Evolutionary conservation across 1,140 invertebrate species (phyloP).

Genomic region (Aradophagus sp.): DNA sequence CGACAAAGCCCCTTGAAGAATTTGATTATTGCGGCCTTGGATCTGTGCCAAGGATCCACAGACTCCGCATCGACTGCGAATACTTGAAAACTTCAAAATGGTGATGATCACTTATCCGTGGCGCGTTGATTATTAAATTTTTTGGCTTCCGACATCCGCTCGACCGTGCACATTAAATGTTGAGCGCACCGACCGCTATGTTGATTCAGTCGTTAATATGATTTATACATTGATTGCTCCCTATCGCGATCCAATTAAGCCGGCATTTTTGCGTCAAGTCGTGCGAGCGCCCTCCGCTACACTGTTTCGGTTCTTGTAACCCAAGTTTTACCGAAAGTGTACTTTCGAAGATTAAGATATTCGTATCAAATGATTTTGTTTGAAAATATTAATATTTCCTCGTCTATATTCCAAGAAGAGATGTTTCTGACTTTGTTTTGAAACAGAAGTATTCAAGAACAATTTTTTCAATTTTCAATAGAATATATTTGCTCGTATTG

Average conservation of each 20-base stretch:
- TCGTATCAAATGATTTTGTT: no score
- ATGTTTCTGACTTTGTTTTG: no score
- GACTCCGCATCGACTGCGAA: conserved; percentile 48
- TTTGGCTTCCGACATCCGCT: conserved; percentile 31
- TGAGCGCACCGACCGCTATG: conserved; percentile 10
- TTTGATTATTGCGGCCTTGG: conserved; percentile 67
- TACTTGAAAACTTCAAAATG: conserved; percentile 62
- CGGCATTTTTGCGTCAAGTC: conserved; percentile 4
- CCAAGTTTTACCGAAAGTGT: no score
- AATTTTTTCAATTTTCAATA: no score
- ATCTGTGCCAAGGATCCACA: conserved; percentile 57
- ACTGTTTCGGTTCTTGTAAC: no score
- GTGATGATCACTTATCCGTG: conserved; percentile 39
- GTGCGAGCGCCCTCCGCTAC: no score
- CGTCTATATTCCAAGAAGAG: no score
- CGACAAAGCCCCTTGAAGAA: conserved; percentile 60
- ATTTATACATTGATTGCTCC: conserved; percentile 8
- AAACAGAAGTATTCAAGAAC: no score
- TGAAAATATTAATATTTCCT: no score
- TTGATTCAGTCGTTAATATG: conserved; percentile 26
- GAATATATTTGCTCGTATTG: no score
- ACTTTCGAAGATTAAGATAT: no score
- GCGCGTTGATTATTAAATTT: conserved; percentile 62
- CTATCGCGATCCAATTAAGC: conserved; percentile 1
- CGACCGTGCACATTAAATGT: conserved; percentile 31